Conservation (phyloP, 2,797 vertebrate species). For the Argyrosomus regius region DNA sequence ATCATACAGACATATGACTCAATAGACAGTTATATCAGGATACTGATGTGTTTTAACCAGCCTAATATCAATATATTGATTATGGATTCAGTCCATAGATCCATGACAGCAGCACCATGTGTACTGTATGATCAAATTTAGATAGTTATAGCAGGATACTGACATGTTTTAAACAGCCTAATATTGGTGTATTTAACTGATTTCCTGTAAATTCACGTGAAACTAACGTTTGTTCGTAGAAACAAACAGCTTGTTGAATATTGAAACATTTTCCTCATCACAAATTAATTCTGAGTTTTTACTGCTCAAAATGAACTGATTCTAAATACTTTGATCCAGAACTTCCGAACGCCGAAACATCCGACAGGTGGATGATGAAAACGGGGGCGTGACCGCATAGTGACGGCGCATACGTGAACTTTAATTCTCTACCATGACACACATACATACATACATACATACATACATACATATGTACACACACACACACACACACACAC, state of each 20-base stretch:
- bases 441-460: not conserved
- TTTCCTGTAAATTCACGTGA: slow-evolving; percentile 28
- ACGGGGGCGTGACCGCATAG: slow-evolving; percentile 14
- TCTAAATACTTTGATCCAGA: slow-evolving; percentile 43
- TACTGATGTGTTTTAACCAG: slow-evolving; percentile 29
- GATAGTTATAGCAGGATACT: slow-evolving; percentile 35
- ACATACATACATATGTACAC: not conserved
- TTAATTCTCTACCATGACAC: slow-evolving; percentile 32
- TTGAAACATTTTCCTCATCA: slow-evolving; percentile 16
- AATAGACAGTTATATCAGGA: slow-evolving; percentile 38
- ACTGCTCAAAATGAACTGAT: not conserved
- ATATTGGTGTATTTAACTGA: slow-evolving; percentile 25
- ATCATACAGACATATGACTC: slow-evolving; percentile 4
- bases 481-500: slow-evolving; percentile 4
- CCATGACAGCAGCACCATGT: slow-evolving; percentile 61
- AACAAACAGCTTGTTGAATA: slow-evolving; percentile 8
- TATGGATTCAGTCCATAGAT: slow-evolving; percentile 58
- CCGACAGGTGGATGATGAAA: slow-evolving; percentile 29
- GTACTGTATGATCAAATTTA: slow-evolving; percentile 34
- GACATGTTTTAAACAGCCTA: slow-evolving; percentile 34
- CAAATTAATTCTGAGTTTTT: not conserved
- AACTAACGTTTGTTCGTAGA: slow-evolving; percentile 26
- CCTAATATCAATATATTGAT: slow-evolving; percentile 19
- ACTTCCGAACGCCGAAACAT: slow-evolving; percentile 20
- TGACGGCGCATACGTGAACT: slow-evolving; percentile 39